These are phyloP conservation scores for Hirundichthys speculiger DNA, from an alignment of 2,113 vertebrate genomes.

Conservation along the genomic window DNA sequence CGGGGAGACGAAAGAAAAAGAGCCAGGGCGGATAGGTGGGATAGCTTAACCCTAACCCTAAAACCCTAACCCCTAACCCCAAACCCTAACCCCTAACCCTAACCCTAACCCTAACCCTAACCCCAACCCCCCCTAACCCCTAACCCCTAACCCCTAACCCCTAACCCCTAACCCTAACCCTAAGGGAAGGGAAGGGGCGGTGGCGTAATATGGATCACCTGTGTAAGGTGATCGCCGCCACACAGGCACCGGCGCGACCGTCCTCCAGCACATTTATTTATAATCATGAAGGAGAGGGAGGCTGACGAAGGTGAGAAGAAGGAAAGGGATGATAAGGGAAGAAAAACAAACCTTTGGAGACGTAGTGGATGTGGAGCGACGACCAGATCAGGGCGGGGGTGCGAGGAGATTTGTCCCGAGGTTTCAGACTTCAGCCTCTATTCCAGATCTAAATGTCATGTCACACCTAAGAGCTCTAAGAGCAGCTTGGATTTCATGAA, in stretches of 20 bases:
- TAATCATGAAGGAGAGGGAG: constrained; percentile 15
- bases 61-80: no score
- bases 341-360: constrained; percentile 23
- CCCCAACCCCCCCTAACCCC: no score
- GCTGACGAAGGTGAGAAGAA: constrained; percentile 28
- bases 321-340: constrained; percentile 11
- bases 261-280: constrained; percentile 61
- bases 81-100: no score
- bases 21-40: no score
- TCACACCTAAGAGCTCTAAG: constrained; percentile 52
- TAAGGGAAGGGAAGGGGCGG: constrained; percentile 19
- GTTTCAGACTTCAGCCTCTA: constrained; percentile 22
- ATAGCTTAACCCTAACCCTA: no score
- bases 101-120: no score
- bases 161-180: no score
- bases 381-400: background rate
- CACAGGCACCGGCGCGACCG: constrained; percentile 48
- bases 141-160: no score
- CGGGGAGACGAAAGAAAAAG: constrained; percentile 40
- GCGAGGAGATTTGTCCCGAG: constrained; percentile 18
- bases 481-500: constrained; percentile 56
- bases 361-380: constrained; percentile 15
- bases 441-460: constrained; percentile 50
- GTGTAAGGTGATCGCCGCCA: constrained; percentile 65
- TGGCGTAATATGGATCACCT: constrained; percentile 74